Evolutionary conservation across 1,140 invertebrate species (phyloP), one percentile per base, ranked within the genome.

Genomic region (Calliopsis andreniformis): DNA sequence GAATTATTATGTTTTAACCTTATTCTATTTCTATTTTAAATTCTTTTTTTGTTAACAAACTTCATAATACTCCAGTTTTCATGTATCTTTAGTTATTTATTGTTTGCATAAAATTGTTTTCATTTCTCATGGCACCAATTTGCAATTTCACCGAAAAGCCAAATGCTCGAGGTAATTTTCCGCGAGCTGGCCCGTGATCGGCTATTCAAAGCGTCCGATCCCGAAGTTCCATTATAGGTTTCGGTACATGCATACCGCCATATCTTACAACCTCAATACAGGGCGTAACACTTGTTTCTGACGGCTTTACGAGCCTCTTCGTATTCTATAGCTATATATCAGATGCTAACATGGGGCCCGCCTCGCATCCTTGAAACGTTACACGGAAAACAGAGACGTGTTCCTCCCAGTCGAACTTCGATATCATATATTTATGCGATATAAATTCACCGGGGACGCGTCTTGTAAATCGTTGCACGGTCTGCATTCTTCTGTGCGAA

Each of bases 201-300:
- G 62, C 35, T 82, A 82, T 82, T 82, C 79, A 81, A 77, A 82
- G 61, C 79, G 56, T 67, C 53, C 61, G 58, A 81, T 77, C 79
- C 49, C 45, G 18, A 53, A 77, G 66, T 82, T 82, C 80, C 80
- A 81, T 81, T 82, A 82, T 81, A 77, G 80, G 73, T 82, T 77
- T 71, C 67, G 62, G 53, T 77, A 69, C 80, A 81, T 77, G 75
- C 66, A 80, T 77, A 77, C 69, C 51, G 67, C 73, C 43, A 67
- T 81, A 82, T 82, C 80, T 82, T 82, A 77, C 72, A 82, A 77
- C 72, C 80, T 82, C 80, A 43, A 82, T 82, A 81, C 80, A 58
- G 80, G 64, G 62, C 61, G 80, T 59, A 81, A 82, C 80, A 82
- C 73, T 82, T 82, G 80, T 81, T 82, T 67, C 79, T 77, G 79